These are phyloP conservation scores for Iguana delicatissima DNA, from an alignment of 2,797 vertebrate genomes.

Conservation along the genomic window DNA sequence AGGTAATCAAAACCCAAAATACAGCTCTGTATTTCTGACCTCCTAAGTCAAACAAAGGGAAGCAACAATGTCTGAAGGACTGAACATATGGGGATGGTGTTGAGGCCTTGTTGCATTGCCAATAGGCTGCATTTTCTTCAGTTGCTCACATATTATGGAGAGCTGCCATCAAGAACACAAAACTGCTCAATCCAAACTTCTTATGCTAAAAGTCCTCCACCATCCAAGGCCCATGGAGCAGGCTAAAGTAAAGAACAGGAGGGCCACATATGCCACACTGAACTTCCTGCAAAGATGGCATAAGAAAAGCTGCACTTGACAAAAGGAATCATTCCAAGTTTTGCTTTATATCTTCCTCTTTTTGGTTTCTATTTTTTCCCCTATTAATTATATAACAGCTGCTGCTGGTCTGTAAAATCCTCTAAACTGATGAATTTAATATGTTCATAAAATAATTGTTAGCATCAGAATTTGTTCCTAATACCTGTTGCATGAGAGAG, in stretches of 20 bases:
- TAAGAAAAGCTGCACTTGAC: neutral
- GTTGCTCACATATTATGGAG: neutral
- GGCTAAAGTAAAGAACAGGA: neutral
- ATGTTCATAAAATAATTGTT: neutral
- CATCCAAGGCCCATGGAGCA: neutral
- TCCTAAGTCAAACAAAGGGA: neutral
- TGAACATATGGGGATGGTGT: neutral
- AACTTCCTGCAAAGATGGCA: neutral
- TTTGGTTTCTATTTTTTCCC: neutral
- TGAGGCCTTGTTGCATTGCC: neutral
- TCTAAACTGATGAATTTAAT: neutral
- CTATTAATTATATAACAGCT: neutral
- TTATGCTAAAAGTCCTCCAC: neutral
- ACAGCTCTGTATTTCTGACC: neutral
- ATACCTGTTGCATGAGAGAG: neutral
- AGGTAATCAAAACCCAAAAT: slow-evolving; percentile 80
- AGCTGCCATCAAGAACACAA: neutral
- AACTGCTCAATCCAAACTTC: neutral
- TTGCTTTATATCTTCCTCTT: neutral
- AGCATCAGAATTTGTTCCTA: neutral
- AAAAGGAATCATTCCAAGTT: neutral
- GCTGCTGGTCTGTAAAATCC: neutral
- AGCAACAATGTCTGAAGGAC: neutral
- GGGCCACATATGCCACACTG: neutral
- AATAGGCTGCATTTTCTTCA: neutral